Evolutionary conservation across 2,888 invertebrate species (phyloP).

Genomic region (Amblyjoppa fuscipennis): DNA sequence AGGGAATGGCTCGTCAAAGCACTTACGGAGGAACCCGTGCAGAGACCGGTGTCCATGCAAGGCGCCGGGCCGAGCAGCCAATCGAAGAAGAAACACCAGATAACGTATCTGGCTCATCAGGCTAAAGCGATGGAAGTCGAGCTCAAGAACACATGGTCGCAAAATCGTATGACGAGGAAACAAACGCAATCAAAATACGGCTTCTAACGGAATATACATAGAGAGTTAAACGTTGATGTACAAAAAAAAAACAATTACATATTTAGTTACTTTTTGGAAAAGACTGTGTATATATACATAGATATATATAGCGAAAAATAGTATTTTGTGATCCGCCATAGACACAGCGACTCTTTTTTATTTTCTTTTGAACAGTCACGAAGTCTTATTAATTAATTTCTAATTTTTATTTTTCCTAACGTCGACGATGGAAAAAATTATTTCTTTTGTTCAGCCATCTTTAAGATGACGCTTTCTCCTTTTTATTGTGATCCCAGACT

Average conservation of each 20-base stretch:
- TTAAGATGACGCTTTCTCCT: not conserved
- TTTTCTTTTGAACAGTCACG: not conserved
- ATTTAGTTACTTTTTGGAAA: constrained; percentile 2
- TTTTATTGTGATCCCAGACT: not conserved
- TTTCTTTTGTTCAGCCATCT: not conserved
- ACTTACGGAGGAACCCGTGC: constrained; percentile 89
- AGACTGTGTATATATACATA: not conserved
- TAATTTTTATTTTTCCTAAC: not conserved
- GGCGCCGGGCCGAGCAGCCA: constrained; percentile 88
- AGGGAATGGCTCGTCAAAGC: constrained; percentile 93
- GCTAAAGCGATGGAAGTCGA: constrained; percentile 98
- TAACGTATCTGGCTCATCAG: constrained; percentile 97
- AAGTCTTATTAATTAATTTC: not conserved
- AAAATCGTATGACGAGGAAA: constrained; percentile 92
- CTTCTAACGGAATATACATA: constrained; percentile 88
- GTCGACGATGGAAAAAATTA: not conserved
- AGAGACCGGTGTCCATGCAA: constrained; percentile 85
- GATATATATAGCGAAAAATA: not conserved
- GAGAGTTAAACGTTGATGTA: not conserved
- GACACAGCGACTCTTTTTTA: not conserved
- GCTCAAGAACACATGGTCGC: constrained; percentile 97
- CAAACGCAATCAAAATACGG: constrained; percentile 99
- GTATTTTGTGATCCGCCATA: not conserved
- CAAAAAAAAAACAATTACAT: not conserved
- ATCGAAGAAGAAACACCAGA: constrained; percentile 96